These are phyloP conservation scores for Rhadinocentrus ornatus DNA, from an alignment of 2,797 vertebrate species.

Conservation along the genomic window DNA sequence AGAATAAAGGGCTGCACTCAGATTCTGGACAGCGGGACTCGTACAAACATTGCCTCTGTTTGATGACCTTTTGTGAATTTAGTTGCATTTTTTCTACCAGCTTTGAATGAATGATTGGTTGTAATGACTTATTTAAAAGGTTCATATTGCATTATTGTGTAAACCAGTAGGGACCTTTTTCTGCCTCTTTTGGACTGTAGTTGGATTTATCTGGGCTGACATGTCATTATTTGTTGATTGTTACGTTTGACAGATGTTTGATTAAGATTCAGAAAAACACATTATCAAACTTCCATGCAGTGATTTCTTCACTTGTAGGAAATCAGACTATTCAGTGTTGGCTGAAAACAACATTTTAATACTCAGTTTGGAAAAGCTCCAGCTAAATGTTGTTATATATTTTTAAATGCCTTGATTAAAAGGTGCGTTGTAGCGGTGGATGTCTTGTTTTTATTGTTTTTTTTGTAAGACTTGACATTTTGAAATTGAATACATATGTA, in stretches of 20 bases:
- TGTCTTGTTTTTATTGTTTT: neutral
- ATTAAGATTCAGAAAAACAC: constrained; percentile 13
- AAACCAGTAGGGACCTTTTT: constrained; percentile 15
- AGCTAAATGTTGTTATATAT: constrained; percentile 35
- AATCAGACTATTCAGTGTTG: constrained; percentile 7
- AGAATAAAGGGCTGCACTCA: neutral
- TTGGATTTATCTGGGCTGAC: constrained; percentile 5
- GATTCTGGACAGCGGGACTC: constrained; percentile 24
- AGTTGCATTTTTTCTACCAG: constrained; percentile 22
- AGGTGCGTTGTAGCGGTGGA: constrained; percentile 47
- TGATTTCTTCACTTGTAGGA: neutral
- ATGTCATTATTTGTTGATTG: constrained; percentile 2
- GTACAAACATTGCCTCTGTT: constrained; percentile 36
- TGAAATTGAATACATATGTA: neutral
- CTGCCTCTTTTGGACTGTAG: neutral
- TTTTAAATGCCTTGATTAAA: constrained; percentile 60
- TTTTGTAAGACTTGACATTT: neutral
- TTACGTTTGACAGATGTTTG: neutral
- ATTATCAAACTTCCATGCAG: constrained; percentile 8
- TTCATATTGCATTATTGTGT: constrained; percentile 16
- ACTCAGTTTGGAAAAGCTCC: constrained; percentile 35
- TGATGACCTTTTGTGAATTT: constrained; percentile 40
- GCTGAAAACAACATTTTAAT: constrained; percentile 46
- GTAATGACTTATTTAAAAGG: constrained; percentile 53
- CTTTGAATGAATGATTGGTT: constrained; percentile 34